Evolutionary conservation across 1,140 invertebrate genomes (phyloP), one percentile per base, ranked within the genome.

Genomic region (Archivesica marissinica): DNA sequence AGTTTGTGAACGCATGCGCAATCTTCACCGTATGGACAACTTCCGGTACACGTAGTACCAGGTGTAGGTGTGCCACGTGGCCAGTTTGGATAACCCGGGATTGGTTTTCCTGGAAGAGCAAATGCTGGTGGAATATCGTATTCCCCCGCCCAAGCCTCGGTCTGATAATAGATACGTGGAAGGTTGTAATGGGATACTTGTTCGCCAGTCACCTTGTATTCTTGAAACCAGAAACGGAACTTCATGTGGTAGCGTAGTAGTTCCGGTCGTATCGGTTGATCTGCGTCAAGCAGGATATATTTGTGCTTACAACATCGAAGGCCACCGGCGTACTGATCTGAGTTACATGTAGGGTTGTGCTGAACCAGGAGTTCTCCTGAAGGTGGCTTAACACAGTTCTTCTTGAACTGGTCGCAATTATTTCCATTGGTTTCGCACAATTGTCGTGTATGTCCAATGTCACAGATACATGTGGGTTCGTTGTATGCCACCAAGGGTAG

Each of bases 111-210:
- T 25, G 86, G 86, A 7, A 28, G 38, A n/a, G 74, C 86, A 79
- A 83, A 87, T 4, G 86, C 86, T 54, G 86, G 86, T 30, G 86
- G 86, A 50, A 87, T 87, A 33, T 87, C 86, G 52, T 87, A 87
- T 64, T 87, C 86, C 2, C 86, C 86, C 28, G 86, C 86, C 86
- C 86, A 87, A 13, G 86, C 86, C 30, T 87, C 86, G 11, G 86
- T 87, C 66, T 87, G 86, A 54, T 87, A 87, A 28, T 87, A 87
- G 11, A 87, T 87, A 38, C 86, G 59, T 47, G 72, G 72, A 20
- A 87, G 47, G 33, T 87, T 39, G n/a, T 77, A 52, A 39, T 87
- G 86, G 15, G 86, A 87, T 28, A 81, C 78, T 64, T 87, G 35
- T 20, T 52, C 75, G 44, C 72, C 66, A 25, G 56, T 38, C 13